Percentiles rank a stretch among this genome's conserved stretches.
Evolutionary conservation across 1,140 invertebrate genomes (phyloP).

Genomic region (Halesus radiatus): DNA sequence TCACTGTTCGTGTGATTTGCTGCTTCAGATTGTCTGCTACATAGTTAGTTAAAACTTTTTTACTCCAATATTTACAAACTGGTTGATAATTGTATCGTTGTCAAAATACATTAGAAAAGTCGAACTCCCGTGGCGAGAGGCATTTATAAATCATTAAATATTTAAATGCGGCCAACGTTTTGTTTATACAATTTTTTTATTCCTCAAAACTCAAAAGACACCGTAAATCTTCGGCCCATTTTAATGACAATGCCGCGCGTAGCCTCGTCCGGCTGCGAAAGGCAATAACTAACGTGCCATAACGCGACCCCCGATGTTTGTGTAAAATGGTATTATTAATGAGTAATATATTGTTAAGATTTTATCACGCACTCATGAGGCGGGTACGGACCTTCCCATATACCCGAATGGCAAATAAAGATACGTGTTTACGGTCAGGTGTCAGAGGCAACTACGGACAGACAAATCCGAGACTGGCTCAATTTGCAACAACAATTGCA

Average conservation of each 20-base stretch:
- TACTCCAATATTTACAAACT: no score
- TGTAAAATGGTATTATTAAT: slow-evolving; percentile 52
- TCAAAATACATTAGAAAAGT: no score
- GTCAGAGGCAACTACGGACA: not conserved
- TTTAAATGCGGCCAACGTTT: no score
- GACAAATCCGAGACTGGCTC: not conserved
- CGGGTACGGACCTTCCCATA: slow-evolving; percentile 40
- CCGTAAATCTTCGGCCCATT: slow-evolving; percentile 41
- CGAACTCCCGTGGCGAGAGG: no score
- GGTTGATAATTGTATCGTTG: no score
- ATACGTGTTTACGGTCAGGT: slow-evolving; percentile 46
- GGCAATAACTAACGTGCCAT: slow-evolving; percentile 31
- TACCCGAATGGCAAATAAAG: slow-evolving; percentile 44
- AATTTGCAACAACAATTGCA: not conserved
- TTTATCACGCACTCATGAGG: slow-evolving; percentile 40
- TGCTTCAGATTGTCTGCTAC: no score
- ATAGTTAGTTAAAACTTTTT: no score
- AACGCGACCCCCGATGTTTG: slow-evolving; percentile 40
- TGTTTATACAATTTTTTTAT: not conserved
- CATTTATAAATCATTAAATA: no score
- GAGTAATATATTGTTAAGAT: slow-evolving; percentile 50
- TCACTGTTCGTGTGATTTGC: no score
- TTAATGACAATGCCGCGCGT: slow-evolving; percentile 45
- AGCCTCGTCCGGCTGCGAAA: slow-evolving; percentile 36
- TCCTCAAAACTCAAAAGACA: not conserved